Conservation (phyloP, 2,888 invertebrate species). For the Torymus texanus region DNA sequence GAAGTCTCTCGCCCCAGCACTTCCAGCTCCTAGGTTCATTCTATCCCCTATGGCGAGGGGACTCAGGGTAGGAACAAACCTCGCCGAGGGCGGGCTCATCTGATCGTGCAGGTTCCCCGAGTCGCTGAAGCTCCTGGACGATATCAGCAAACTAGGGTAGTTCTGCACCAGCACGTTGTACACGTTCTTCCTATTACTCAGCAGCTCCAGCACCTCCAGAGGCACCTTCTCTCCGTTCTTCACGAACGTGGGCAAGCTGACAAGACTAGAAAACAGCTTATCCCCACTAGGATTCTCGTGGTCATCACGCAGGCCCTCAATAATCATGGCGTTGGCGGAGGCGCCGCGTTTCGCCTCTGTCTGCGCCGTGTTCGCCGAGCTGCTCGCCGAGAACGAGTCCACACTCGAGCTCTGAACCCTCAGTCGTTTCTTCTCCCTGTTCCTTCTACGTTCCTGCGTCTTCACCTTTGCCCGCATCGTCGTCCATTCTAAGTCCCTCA, state of each 20-base stretch:
- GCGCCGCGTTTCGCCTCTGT: conserved; percentile 65
- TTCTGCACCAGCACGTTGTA: conserved; percentile 85
- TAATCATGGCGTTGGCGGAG: conserved; percentile 74
- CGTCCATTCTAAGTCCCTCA: conserved; percentile 86
- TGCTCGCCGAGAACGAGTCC: conserved; percentile 84
- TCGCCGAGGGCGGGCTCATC: conserved; percentile 64
- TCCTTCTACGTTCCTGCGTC: conserved; percentile 80
- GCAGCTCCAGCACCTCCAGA: conserved; percentile 84
- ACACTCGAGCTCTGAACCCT: conserved; percentile 77
- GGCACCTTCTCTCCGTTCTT: conserved; percentile 86
- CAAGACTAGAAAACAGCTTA: conserved; percentile 85
- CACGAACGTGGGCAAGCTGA: conserved; percentile 90
- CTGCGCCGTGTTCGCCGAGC: conserved; percentile 78
- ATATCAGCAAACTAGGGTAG: conserved; percentile 84
- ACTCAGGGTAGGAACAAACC: conserved; percentile 69
- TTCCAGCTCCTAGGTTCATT: conserved; percentile 46
- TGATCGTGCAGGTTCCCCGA: conserved; percentile 77
- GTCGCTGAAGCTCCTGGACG: conserved; percentile 86
- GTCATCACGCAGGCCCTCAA: conserved; percentile 63
- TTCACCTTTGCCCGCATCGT: conserved; percentile 80
- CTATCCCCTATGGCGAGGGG: conserved; percentile 62
- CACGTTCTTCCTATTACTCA: conserved; percentile 82
- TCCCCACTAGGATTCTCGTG: conserved; percentile 70
- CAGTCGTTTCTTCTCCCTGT: conserved; percentile 80
- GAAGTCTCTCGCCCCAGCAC: background rate